These are phyloP conservation scores for Alviniconcha strummeri DNA, from an alignment of 2,888 invertebrate species.

Conservation along the genomic window DNA sequence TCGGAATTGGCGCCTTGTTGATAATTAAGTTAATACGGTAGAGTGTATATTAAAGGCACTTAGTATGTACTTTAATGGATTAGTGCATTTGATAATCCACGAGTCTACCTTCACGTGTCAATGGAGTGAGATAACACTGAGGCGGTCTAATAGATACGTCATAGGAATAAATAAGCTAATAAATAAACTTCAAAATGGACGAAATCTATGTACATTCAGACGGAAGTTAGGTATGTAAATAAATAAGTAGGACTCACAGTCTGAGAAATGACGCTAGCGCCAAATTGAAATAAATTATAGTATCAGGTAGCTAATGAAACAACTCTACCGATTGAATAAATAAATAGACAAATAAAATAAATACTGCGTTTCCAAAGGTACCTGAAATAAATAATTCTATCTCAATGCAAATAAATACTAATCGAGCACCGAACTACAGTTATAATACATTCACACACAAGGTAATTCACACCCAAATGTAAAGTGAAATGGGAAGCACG, in stretches of 20 bases:
- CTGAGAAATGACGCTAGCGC: not conserved
- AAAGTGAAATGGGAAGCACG: no score
- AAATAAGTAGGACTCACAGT: not conserved
- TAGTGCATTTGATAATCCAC: no score
- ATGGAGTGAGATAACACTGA: no score
- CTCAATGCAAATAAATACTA: conserved; percentile 4
- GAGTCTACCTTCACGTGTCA: no score
- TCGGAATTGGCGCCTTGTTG: not conserved
- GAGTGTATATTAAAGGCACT: no score
- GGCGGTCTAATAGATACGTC: no score
- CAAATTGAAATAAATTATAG: conserved; percentile 19
- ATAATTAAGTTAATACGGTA: not conserved
- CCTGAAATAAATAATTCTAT: not conserved
- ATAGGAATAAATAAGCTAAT: conserved; percentile 18
- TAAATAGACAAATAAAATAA: not conserved
- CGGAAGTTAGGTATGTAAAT: conserved; percentile 12
- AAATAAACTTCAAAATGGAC: conserved; percentile 10
- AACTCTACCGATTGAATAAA: not conserved
- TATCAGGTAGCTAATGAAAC: conserved; percentile 2
- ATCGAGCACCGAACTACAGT: not conserved
- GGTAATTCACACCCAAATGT: not conserved
- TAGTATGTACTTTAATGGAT: no score
- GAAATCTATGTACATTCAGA: conserved; percentile 15
- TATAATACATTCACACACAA: not conserved
- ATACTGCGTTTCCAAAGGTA: not conserved